A percentile compares a stretch with the other conserved stretches of the same genome.
Evolutionary conservation across 2,113 vertebrate species (phyloP).

Genomic region (Perca flavescens): DNA sequence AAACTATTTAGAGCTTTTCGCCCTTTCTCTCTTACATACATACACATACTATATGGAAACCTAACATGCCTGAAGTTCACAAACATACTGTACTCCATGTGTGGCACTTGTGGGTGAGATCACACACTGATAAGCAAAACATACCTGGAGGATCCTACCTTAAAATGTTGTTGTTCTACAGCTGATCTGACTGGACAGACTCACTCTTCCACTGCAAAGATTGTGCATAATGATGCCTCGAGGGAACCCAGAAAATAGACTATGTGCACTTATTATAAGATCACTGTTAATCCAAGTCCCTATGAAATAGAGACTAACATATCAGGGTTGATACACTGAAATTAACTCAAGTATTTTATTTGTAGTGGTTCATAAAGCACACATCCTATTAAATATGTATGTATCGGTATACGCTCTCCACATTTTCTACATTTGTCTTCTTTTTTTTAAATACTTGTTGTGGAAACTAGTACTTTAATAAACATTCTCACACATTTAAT

Average conservation of each 20-base stretch:
- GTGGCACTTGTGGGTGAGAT: constrained; percentile 47
- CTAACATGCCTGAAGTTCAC: constrained; percentile 25
- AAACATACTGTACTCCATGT: constrained; percentile 44
- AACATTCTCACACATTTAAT: too few relatives aligned
- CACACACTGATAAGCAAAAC: constrained; percentile 34
- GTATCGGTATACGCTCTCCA: too few relatives aligned
- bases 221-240: constrained; percentile 36
- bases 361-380: not conserved
- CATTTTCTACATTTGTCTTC: too few relatives aligned
- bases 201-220: constrained; percentile 32
- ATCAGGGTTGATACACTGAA: not conserved
- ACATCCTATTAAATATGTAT: constrained; percentile 16
- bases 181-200: constrained; percentile 45
- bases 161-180: constrained; percentile 25
- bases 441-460: too few relatives aligned
- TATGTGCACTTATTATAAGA: constrained; percentile 18
- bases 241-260: constrained; percentile 24
- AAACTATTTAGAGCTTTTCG: not conserved
- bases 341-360: constrained; percentile 2
- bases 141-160: constrained; percentile 49
- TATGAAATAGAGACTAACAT: constrained; percentile 21
- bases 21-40: not conserved
- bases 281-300: not conserved
- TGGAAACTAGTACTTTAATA: too few relatives aligned
- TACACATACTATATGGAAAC: not conserved